Base-by-base conservation (phyloP, 2,888 invertebrate genomes). In the Sesia apiformis region DNA sequence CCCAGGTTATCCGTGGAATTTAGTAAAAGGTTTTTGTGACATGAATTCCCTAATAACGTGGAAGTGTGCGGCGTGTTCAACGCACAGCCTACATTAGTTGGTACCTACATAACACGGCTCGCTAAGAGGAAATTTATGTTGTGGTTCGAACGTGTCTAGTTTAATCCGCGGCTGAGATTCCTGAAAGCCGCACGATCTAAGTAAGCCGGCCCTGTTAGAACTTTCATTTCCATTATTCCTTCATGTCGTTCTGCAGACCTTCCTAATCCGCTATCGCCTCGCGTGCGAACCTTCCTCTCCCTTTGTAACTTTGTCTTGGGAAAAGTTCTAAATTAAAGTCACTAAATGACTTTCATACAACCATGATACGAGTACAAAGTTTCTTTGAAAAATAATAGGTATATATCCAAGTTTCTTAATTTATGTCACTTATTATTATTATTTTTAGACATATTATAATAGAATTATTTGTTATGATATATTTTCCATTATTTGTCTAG, bases 191-290 rank as follows among this genome's bases (percentile, higher is more conserved):
- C 78, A 74, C 76, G 79, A 79, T 81, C 77, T 79, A 75, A 82
- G 76, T 79, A 81, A 82, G 74, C 71, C 74, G 74, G 67, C 70
- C 67, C 75, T 71, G 76, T 78, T 78, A 73, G 74, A 82, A 78
- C 71, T 80, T 78, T 76, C 72, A 71, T 80, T 78, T 77, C 78
- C 73, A 79, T 80, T 81, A 76, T 80, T 78, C 72, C 69, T 69
- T 62, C 69, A 71, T 68, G 70, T 55, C 61, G 57, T 52, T 51
- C 53, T 53, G 40, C 52, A 54, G 23, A 71, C 71, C 72, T 69
- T 70, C 67, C 73, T 84, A 80, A 82, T 84, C 79, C 78, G 67
- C 62, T 66, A 62, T 66, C 65, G 71, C 66, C 63, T 66, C 65
- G 70, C 67, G 70, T 62, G 70, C 69, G 65, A 76, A 75, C 74